These are phyloP conservation scores for Aphaenogaster ashmeadi DNA, from an alignment of 1,140 invertebrate genomes.

Conservation along the genomic window DNA sequence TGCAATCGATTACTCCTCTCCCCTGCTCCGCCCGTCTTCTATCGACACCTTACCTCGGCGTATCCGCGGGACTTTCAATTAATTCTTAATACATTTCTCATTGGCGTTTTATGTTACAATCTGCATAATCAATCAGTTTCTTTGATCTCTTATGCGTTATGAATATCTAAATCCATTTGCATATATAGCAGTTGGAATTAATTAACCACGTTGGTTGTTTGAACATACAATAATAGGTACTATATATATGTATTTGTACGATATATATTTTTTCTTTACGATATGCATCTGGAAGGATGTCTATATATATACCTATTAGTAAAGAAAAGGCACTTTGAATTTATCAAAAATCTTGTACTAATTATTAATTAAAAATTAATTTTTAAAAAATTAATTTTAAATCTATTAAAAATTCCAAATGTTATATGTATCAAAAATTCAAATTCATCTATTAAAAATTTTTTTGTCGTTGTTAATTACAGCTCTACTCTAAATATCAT, in stretches of 20 bases:
- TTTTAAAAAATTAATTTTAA: not conserved
- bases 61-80: constrained; percentile 54
- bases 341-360: not conserved
- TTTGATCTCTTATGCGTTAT: constrained; percentile 10
- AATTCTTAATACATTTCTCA: constrained; percentile 57
- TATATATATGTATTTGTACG: not conserved
- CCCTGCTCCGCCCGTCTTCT: too few species aligned
- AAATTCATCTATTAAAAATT: not conserved
- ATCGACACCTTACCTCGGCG: not conserved
- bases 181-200: not conserved
- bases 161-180: constrained; percentile 17
- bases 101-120: constrained; percentile 26
- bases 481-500: not conserved
- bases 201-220: not conserved
- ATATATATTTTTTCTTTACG: not conserved
- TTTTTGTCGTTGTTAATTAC: not conserved
- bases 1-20: constrained; percentile 63
- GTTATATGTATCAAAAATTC: not conserved
- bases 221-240: not conserved
- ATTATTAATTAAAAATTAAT: constrained; percentile 21
- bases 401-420: not conserved
- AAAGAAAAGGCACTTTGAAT: not conserved
- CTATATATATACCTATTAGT: not conserved
- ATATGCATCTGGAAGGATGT: not conserved
- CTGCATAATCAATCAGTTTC: constrained; percentile 9